phyloP scores from a whole-genome alignment of 2,888 invertebrate species.

The Stenoptilia bipunctidactyla region DNA sequence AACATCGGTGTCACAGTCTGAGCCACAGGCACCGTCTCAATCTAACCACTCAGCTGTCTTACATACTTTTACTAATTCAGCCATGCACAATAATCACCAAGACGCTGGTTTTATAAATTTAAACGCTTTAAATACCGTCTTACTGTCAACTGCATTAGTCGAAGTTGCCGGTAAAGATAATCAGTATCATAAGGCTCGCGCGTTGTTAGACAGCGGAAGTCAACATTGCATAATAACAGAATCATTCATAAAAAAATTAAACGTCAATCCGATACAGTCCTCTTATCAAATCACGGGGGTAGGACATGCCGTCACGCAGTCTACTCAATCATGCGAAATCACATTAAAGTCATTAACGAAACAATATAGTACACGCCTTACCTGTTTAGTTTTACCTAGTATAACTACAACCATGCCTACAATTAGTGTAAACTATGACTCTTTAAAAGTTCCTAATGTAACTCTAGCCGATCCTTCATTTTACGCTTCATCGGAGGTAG shows the following conservation, averaged over 20 bases:
- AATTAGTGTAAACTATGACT: not conserved
- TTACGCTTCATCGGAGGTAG: not conserved
- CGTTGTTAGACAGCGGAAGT: constrained; percentile 7
- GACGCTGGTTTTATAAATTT: not conserved
- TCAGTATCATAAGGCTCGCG: constrained; percentile 3
- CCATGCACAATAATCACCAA: not conserved
- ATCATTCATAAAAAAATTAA: constrained; percentile 8
- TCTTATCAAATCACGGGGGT: constrained; percentile 11
- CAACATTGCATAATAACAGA: constrained; percentile 10
- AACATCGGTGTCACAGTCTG: not conserved
- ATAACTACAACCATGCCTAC: not conserved
- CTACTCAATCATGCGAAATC: constrained; percentile 5
- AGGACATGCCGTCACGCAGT: constrained; percentile 9
- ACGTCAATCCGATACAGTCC: constrained; percentile 11
- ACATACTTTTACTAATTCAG: not conserved
- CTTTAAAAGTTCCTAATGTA: not conserved
- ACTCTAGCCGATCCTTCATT: constrained; percentile 1
- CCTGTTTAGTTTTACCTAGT: constrained; percentile 1
- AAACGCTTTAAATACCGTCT: constrained; percentile 2
- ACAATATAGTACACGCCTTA: constrained; percentile 2
- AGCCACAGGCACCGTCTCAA: not conserved
- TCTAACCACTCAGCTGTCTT: not conserved
- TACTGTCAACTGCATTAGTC: constrained; percentile 8
- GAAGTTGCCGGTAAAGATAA: constrained; percentile 3
- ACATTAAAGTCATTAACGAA: not conserved